Evolutionary conservation across 37 sponge, comb jelly and placozoan genomes (phyloP), one percentile per base, ranked within the genome.

Genomic region (Beroe forskalii): DNA sequence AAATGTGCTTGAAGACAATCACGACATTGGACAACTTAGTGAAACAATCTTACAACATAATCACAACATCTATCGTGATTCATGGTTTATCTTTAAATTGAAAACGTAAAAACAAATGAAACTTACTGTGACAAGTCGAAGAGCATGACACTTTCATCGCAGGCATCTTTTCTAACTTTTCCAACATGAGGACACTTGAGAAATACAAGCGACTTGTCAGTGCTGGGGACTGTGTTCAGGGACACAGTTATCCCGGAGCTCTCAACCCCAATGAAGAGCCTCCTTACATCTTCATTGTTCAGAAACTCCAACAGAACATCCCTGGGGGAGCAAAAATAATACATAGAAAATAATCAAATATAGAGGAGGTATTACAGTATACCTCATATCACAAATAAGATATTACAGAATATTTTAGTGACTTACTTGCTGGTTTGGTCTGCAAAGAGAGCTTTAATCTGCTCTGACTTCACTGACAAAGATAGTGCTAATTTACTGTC

Each of bases 121-220:
- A 38, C 38, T 72, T 37, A 72, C 86, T 44, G 28, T 1, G 86
- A 80, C 55, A 80, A 44, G 30, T 96, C 97, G 12, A 92, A 86
- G 62, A 92, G 94, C 23, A 94, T 75, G 0, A 97, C 93, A 61
- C 95, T 96, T 1, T 91, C 83, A 0, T 75, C 69, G 2, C 94
- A 94, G 76, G 67, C 94, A 60, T 97, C 97, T 62, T 94, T 90
- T 61, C 62, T 92, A 27, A 97, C 94, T 90, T 94, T 94, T 1
- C 95, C 93, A 25, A 93, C 94, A 90, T 95, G 94, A 67, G 48
- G 90, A 90, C 93, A 92, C 91, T 97, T 97, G n/a, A 95, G 89
- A 67, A 97, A 95, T 35, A 93, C 89, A 22, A 97, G 30, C 0
- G 93, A 67, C 60, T 95, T 97, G 33, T 93, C 93, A 44, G 66